Base-by-base conservation (phyloP, 64 coral and sea anemone genomes). In the Dendronephthya gigantea region DNA sequence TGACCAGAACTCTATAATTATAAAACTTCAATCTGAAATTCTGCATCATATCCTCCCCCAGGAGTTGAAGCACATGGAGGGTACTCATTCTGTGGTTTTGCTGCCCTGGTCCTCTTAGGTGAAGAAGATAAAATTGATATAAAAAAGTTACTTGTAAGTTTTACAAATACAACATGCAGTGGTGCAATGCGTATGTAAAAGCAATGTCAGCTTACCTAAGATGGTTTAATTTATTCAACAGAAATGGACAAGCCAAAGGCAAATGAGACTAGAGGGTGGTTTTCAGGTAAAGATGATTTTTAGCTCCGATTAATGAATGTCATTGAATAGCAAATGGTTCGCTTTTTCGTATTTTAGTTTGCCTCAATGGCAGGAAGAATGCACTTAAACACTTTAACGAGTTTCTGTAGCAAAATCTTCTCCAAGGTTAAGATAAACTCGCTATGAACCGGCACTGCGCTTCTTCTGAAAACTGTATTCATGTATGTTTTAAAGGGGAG, bases 61-160 rank as follows among this genome's bases (percentile, higher is more conserved):
- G 72, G 72, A 15, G 82, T 98, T 55, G 95, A 98, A 85, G 95
- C 95, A 28, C 95, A 98, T 85, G 95, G 95, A 33, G 95, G 95
- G 8, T 98, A 98, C 45, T 93, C 95, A 83, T 98, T 98, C 86
- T 98, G 95, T 85, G 95, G 95, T 16, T 98, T 89, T 79, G 95
- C 95, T 25, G 84, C 91, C 31, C 30, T 98, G 16, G 87, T 98
- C 9, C 83, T 98, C 81, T 87, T 98, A 36, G 92, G 92, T 2
- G 91, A 90, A 83, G 87, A 90, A 33, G 34, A 93, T 35, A 34
- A 88, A 35, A 87, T 98, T 31, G 83, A 98, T 81, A 84, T 87
- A 45, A 93, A 90, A 31, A 66, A 83, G 33, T 84, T 98, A 14
- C 76, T 98, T 34, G 89, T 79, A 35, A 79, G 36, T 62, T 62